phyloP scores from a whole-genome alignment of 2,888 invertebrate species.

The Eristalinus aeneus region DNA sequence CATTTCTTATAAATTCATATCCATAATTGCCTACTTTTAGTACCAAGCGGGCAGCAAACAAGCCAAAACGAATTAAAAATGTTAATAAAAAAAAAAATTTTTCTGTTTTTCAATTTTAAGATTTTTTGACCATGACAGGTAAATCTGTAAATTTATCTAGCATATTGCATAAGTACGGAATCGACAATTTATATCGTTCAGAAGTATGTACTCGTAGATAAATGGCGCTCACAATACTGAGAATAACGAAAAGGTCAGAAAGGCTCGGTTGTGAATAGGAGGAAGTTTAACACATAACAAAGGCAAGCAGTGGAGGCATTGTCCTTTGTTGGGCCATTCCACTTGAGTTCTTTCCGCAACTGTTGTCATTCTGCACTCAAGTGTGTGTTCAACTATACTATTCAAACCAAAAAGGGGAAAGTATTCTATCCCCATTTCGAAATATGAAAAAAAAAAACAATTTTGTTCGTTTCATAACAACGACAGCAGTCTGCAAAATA shows the following conservation, averaged over 20 bases:
- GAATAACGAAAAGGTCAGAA: conserved; percentile 20
- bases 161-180: conserved; percentile 48
- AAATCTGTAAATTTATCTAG: conserved; percentile 45
- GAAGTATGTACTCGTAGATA: conserved; percentile 23
- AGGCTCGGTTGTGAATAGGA: conserved; percentile 20
- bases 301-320: conserved; percentile 50
- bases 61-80: too few relatives aligned
- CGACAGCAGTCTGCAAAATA: conserved; percentile 50
- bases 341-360: conserved; percentile 69
- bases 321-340: conserved; percentile 67
- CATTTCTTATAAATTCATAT: too few relatives aligned
- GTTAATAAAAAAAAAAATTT: too few relatives aligned
- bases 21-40: too few relatives aligned
- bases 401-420: conserved; percentile 29
- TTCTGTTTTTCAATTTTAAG: too few relatives aligned
- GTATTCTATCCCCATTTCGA: conserved; percentile 22
- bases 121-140: conserved; percentile 1
- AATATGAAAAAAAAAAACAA: conserved; percentile 41
- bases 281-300: conserved; percentile 64
- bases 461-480: conserved; percentile 39
- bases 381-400: conserved; percentile 66
- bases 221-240: conserved; percentile 46
- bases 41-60: too few relatives aligned
- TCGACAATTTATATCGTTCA: conserved; percentile 61
- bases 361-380: conserved; percentile 65